These are phyloP conservation scores for Rhaphigaster nebulosa DNA, from an alignment of 2,888 invertebrate genomes.

Conservation along the genomic window DNA sequence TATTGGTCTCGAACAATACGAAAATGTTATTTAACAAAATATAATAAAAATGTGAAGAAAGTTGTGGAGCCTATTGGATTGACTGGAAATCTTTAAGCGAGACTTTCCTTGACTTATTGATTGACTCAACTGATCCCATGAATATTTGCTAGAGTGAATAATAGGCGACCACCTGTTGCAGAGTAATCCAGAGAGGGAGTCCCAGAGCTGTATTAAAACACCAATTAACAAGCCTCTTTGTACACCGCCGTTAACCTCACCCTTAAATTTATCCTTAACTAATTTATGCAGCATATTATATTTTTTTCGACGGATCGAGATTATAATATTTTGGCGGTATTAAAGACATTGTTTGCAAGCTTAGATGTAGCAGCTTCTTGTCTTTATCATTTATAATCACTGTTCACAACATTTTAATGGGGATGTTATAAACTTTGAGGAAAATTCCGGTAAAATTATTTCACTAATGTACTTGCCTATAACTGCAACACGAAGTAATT, in stretches of 20 bases:
- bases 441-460: too few relatives aligned
- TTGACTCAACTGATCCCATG: constrained; percentile 46
- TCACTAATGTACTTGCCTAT: too few relatives aligned
- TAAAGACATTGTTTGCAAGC: neutral
- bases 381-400: too few relatives aligned
- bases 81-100: neutral
- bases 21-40: neutral
- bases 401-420: too few relatives aligned
- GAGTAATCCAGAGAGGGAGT: neutral
- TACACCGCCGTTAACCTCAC: neutral
- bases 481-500: too few relatives aligned
- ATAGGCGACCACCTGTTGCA: constrained; percentile 51
- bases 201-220: constrained; percentile 11
- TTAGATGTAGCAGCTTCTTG: neutral
- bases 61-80: neutral
- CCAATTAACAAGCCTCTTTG: constrained; percentile 12
- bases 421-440: too few relatives aligned
- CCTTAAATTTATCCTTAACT: neutral
- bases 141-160: constrained; percentile 53
- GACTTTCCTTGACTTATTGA: constrained; percentile 50
- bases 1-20: neutral
- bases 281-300: neutral
- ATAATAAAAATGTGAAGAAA: neutral
- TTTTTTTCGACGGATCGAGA: too few relatives aligned
- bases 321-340: too few relatives aligned